Base-by-base conservation (phyloP, 2,113 vertebrate species). In the Upupa epops region DNA sequence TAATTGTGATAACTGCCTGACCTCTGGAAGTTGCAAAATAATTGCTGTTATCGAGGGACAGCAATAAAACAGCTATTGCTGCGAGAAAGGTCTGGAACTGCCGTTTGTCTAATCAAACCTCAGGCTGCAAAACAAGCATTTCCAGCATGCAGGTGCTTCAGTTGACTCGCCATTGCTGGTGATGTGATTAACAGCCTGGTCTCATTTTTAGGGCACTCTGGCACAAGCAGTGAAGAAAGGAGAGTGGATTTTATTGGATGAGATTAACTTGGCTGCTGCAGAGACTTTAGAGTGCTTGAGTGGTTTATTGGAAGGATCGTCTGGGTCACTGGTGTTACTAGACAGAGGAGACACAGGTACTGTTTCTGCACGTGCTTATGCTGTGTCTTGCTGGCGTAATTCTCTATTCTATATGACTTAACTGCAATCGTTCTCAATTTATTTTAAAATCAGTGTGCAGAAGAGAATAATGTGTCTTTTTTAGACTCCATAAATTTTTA, bases 281-380 rank as follows among this genome's bases (percentile, higher is more conserved):
- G 99, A 99, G 96, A 99, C 98, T 14, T 97, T 99, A 84, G 99
- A 99, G 94, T 99, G 99, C 91, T 92, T 99, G 87, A 99, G 99
- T 93, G 99, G 99, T 75, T 98, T 99, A 49, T 97, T 99, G 83
- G 99, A 99, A 97, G 98, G 99, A 76, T 98, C 96, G 8, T 97
- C 96, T 15, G 98, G 98, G 21, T 99, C 99, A 2, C 91, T 99
- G 84, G 98, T 99, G 59, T 97, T 99, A 87, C 96, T 99, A 73
- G 99, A 99, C 94, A 98, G 99, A 84, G 99, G 99, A 92, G 99
- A 99, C 89, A 99, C 98, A 78, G 99, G 99, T 99, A 97, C 26
- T 46, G 5, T 83, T 85, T 92, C 40, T 79, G 0, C 89, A 32
- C 42, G 75, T 80, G 46, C 5, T 79, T 72, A 28, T 36, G 16